Percentiles rank a stretch among this genome's conserved stretches.
phyloP scores from a whole-genome alignment of 2,797 vertebrate species.

The Meda fulgida region DNA sequence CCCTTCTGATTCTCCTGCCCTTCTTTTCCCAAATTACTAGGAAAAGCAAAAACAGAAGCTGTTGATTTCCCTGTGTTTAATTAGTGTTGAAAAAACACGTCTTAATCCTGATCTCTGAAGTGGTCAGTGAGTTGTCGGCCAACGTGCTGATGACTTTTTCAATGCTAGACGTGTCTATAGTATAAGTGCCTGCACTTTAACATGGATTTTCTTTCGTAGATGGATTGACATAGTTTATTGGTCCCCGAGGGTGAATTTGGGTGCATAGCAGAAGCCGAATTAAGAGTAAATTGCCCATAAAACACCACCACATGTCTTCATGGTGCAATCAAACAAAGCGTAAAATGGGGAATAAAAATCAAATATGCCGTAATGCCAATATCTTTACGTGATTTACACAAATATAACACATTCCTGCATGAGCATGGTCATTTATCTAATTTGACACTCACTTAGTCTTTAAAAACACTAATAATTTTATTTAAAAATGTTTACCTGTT shows the following conservation, averaged over 20 bases:
- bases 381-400: neutral
- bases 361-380: neutral
- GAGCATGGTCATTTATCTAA: neutral
- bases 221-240: neutral
- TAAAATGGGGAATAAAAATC: neutral
- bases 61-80: conserved; percentile 40
- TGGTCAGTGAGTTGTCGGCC: neutral
- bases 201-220: neutral
- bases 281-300: conserved; percentile 15
- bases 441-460: neutral
- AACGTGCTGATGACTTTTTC: neutral
- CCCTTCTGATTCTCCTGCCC: conserved; percentile 22
- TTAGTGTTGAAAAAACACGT: neutral
- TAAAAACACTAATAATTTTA: neutral
- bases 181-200: neutral
- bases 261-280: neutral
- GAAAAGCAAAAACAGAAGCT: conserved; percentile 13
- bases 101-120: neutral
- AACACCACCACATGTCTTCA: conserved; percentile 9
- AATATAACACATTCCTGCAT: neutral
- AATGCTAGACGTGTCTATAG: neutral
- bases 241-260: conserved; percentile 5
- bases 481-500: neutral
- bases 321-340: neutral
- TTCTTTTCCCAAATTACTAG: conserved; percentile 27